Conservation (phyloP, 2,888 invertebrate species). For the Cheilosia urbana region DNA sequence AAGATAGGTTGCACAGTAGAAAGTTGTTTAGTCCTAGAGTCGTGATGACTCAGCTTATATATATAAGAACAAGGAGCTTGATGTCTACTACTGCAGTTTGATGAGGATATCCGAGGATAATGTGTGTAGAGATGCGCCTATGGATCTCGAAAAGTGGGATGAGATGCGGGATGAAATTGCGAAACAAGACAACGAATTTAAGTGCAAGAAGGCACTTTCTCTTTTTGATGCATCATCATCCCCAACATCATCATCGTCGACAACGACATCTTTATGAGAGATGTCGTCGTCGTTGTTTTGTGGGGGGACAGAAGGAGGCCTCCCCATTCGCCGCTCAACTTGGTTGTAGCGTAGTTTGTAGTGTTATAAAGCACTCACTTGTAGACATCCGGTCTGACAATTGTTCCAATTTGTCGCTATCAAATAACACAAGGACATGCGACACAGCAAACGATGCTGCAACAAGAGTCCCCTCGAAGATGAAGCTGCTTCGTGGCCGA, state of each 20-base stretch:
- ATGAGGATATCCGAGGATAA: conserved; percentile 64
- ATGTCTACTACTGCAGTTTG: conserved; percentile 61
- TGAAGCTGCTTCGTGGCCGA: conserved; percentile 49
- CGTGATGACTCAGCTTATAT: conserved; percentile 68
- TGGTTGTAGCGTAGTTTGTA: conserved; percentile 68
- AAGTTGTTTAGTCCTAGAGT: conserved; percentile 55
- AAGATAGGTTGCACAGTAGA: conserved; percentile 5
- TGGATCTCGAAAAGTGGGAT: conserved; percentile 47
- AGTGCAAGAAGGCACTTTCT: conserved; percentile 77
- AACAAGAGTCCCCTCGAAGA: conserved; percentile 72
- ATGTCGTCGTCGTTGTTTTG: conserved; percentile 7
- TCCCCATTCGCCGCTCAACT: conserved; percentile 1
- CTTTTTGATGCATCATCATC: conserved; percentile 75
- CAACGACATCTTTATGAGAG: conserved; percentile 51
- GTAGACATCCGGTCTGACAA: conserved; percentile 79
- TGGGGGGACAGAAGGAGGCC: neutral
- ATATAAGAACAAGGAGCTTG: conserved; percentile 59
- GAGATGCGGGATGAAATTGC: conserved; percentile 44
- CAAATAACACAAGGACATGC: conserved; percentile 77
- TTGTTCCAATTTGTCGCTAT: conserved; percentile 79
- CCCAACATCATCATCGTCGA: conserved; percentile 15
- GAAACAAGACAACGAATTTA: conserved; percentile 76
- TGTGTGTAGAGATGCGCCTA: conserved; percentile 56
- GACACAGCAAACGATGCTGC: conserved; percentile 59
- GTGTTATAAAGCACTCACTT: conserved; percentile 77